These are phyloP conservation scores for Arrhopalites spinosus DNA, from an alignment of 2,888 invertebrate species.

Conservation along the genomic window DNA sequence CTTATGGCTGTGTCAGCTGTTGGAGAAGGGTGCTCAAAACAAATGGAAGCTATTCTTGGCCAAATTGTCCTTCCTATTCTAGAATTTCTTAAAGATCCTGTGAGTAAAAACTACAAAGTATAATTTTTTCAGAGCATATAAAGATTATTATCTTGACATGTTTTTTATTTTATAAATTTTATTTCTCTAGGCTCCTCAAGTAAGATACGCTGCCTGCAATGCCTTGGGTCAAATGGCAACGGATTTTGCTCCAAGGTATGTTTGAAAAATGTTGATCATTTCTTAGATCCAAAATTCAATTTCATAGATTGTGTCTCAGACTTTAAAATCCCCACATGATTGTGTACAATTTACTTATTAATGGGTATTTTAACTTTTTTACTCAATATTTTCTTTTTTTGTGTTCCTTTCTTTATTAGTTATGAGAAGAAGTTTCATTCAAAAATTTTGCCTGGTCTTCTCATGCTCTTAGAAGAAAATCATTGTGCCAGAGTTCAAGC, in stretches of 20 bases:
- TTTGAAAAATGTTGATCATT: no score
- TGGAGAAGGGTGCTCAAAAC: conserved; percentile 97
- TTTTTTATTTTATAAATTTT: no score
- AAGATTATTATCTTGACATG: not conserved
- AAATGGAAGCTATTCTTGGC: conserved; percentile 94
- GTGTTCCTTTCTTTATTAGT: no score
- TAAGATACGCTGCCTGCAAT: conserved; percentile 97
- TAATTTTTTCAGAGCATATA: not conserved
- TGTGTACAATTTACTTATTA: no score
- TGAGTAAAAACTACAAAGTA: conserved; percentile 61
- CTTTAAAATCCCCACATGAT: no score
- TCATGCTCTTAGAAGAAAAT: conserved; percentile 87
- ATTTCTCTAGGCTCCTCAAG: conserved; percentile 81
- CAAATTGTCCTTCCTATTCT: conserved; percentile 90
- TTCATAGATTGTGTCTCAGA: no score
- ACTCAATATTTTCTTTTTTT: no score
- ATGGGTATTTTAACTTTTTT: no score
- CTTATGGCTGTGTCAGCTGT: conserved; percentile 98
- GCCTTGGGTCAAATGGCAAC: conserved; percentile 99
- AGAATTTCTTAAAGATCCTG: conserved; percentile 80
- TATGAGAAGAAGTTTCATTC: conserved; percentile 98
- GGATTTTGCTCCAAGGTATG: conserved; percentile 95
- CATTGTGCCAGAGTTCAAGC: conserved; percentile 92
- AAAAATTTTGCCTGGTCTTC: conserved; percentile 88
- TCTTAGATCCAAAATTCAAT: no score